These are phyloP conservation scores for Lithophane leautieri DNA, from an alignment of 2,888 invertebrate species.

Conservation along the genomic window DNA sequence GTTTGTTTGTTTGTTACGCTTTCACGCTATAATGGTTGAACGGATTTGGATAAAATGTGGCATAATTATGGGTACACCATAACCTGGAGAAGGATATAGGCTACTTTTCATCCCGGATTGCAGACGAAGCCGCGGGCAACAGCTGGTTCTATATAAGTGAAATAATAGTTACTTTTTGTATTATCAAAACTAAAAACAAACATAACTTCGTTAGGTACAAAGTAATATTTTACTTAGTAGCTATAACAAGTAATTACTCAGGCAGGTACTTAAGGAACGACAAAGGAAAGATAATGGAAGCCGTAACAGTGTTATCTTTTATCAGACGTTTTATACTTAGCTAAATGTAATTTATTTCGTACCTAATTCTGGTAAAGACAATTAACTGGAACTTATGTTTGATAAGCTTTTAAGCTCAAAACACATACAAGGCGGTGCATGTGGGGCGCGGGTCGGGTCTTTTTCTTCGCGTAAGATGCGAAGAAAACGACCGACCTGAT, in stretches of 20 bases:
- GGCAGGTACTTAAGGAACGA: constrained; percentile 46
- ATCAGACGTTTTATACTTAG: constrained; percentile 53
- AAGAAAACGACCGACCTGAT: too few species aligned
- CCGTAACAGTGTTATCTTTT: constrained; percentile 61
- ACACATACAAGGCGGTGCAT: too few species aligned
- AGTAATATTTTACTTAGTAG: constrained; percentile 48
- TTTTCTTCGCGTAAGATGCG: too few species aligned
- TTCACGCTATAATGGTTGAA: too few species aligned
- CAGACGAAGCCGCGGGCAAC: too few species aligned
- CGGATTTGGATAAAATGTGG: too few species aligned
- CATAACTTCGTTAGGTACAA: background rate
- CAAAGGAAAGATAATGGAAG: constrained; percentile 61
- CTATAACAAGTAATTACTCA: constrained; percentile 53
- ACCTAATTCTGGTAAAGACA: constrained; percentile 35
- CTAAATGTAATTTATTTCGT: constrained; percentile 52
- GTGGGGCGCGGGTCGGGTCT: too few species aligned
- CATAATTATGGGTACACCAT: too few species aligned
- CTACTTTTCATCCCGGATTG: too few species aligned
- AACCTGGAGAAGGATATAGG: too few species aligned
- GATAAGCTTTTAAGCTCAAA: constrained; percentile 1
- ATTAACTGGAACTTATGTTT: constrained; percentile 41
- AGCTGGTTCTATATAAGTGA: background rate
- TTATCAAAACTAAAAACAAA: background rate
- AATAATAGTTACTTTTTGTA: background rate
- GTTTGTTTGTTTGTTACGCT: too few species aligned